Percentiles rank a stretch among this genome's conserved stretches.
Conservation (phyloP, 2,113 vertebrate species). For the Nannobrachium achirus region DNA sequence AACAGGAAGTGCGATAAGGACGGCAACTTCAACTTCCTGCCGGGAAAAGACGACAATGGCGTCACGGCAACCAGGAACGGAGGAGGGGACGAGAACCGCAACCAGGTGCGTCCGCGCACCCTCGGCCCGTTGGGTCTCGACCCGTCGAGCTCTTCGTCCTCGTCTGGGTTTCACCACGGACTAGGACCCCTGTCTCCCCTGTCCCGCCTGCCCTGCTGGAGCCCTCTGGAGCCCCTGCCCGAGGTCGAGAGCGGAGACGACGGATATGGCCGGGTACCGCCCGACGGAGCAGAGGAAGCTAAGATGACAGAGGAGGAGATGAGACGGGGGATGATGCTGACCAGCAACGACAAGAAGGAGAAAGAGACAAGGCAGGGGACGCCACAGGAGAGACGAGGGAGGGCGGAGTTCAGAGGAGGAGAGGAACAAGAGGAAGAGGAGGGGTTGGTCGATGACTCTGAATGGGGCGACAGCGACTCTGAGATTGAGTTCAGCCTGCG, state of each 20-base stretch:
- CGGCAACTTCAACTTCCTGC: slow-evolving; percentile 91
- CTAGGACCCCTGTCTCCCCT: slow-evolving; percentile 61
- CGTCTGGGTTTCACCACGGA: slow-evolving; percentile 44
- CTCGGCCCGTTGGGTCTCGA: slow-evolving; percentile 62
- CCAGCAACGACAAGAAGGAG: slow-evolving; percentile 35
- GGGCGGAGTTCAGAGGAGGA: too few relatives aligned
- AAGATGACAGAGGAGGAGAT: slow-evolving; percentile 70
- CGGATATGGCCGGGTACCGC: slow-evolving; percentile 83
- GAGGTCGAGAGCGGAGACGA: slow-evolving; percentile 78
- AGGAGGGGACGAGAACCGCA: slow-evolving; percentile 89
- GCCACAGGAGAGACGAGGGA: neutral
- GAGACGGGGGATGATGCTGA: slow-evolving; percentile 35
- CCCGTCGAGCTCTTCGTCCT: slow-evolving; percentile 5
- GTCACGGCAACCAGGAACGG: neutral
- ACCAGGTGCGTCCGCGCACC: slow-evolving; percentile 70
- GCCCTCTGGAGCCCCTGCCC: slow-evolving; percentile 76
- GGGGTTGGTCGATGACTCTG: slow-evolving; percentile 50
- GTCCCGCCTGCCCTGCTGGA: slow-evolving; percentile 76
- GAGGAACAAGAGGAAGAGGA: slow-evolving; percentile 49
- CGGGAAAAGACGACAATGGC: slow-evolving; percentile 58
- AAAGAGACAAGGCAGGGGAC: slow-evolving; percentile 19
- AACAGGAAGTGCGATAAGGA: slow-evolving; percentile 82
- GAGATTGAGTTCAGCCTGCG: slow-evolving; percentile 89
- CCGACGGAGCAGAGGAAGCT: slow-evolving; percentile 86
- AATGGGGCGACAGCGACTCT: slow-evolving; percentile 81